Evolutionary conservation across 2,888 invertebrate genomes (phyloP), one percentile per base, ranked within the genome.

Genomic region (Lithophane leautieri): DNA sequence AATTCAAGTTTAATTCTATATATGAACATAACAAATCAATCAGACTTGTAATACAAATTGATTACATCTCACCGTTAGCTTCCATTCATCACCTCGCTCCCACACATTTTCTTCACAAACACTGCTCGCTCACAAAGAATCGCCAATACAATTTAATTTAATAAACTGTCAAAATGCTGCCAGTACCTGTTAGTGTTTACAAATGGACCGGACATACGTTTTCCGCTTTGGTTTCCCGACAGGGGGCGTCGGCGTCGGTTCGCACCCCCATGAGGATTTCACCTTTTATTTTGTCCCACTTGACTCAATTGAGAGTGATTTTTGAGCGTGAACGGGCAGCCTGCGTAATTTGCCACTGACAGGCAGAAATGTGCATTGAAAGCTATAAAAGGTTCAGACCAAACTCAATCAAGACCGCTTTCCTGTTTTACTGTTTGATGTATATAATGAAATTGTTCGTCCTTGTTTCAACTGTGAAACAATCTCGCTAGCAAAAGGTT

Each of bases 251-350:
- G 88, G 90, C 88, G 91, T 86, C 90, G 88, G 90, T 92, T 93
- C 94, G 93, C 94, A 91, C 94, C 94, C 95, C 94, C 91, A 91
- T 94, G 94, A 95, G 94, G 94, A 95, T 94, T 95, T 94, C 93
- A 93, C 94, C 95, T 96, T 95, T 96, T 95, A 95, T 96, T 96
- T 95, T 94, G 94, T 94, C 94, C 93, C 95, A 95, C 95, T 95
- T 94, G 94, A 94, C 95, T 94, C 96, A 94, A 96, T 96, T 94
- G 95, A 92, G 94, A 94, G 94, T 95, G 94, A 96, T 96, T 96
- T 96, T 96, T 94, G 95, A 95, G 94, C 95, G 94, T 94, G 95
- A 96, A 95, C 95, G 95, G 95, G 94, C 94, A 94, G 94, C 94
- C 93, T 89, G 91, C 89, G 94, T 95, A 95, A 96, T 96, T 95